Evolutionary conservation across 2,888 invertebrate species (phyloP).

Genomic region (Cheilosia grossa): DNA sequence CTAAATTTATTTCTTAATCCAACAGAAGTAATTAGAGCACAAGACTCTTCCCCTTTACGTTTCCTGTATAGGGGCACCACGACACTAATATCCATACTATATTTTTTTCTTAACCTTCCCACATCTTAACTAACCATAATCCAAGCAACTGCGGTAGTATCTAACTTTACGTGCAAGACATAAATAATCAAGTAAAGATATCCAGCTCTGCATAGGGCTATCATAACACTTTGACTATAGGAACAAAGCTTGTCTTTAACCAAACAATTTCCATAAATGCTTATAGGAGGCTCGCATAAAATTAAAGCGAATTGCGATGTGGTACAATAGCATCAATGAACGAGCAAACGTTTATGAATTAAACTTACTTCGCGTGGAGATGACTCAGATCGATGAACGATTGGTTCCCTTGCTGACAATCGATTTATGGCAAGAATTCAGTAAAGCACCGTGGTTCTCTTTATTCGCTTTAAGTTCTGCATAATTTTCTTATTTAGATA

Average conservation of each 20-base stretch:
- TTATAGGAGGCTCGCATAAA: conserved; percentile 85
- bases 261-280: conserved; percentile 24
- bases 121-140: not conserved
- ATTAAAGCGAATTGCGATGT: conserved; percentile 86
- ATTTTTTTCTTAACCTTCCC: too few relatives aligned
- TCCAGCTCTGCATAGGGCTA: too few relatives aligned
- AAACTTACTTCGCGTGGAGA: conserved; percentile 89
- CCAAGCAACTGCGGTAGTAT: not conserved
- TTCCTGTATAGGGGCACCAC: too few relatives aligned
- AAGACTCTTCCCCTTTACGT: too few relatives aligned
- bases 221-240: not conserved
- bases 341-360: conserved; percentile 91
- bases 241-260: not conserved
- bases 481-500: conserved; percentile 81
- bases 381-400: conserved; percentile 88
- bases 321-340: conserved; percentile 92
- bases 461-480: conserved; percentile 20
- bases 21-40: too few relatives aligned
- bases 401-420: conserved; percentile 88
- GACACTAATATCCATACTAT: too few relatives aligned
- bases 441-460: conserved; percentile 83
- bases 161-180: too few relatives aligned
- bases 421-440: conserved; percentile 91
- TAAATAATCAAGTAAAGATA: too few relatives aligned
- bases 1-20: too few relatives aligned